These are phyloP conservation scores for Pseudopodoces humilis DNA, from an alignment of 2,113 vertebrate species.

Conservation along the genomic window DNA sequence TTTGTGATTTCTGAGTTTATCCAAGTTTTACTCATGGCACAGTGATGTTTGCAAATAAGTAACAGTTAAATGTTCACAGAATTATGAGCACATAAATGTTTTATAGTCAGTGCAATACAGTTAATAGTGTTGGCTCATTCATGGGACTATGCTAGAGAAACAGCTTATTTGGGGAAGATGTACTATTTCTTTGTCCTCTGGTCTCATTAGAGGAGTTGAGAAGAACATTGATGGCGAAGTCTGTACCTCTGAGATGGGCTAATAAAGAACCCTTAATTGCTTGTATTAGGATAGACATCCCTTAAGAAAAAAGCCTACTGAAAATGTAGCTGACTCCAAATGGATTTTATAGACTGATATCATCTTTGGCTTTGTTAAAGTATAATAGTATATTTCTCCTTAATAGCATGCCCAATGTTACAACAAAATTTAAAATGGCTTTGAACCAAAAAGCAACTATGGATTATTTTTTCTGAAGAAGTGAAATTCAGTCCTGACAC, in stretches of 20 bases:
- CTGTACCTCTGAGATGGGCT: not conserved
- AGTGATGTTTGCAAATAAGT: not conserved
- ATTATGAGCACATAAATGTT: not conserved
- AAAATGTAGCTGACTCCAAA: slow-evolving; percentile 30
- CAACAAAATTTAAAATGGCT: not conserved
- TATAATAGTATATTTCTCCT: not conserved
- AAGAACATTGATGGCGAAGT: not conserved
- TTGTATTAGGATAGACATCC: not conserved
- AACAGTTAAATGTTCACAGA: not conserved
- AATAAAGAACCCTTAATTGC: slow-evolving; percentile 22
- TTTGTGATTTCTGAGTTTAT: not conserved
- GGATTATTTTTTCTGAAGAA: not conserved
- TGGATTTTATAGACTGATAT: slow-evolving; percentile 13
- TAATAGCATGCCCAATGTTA: not conserved
- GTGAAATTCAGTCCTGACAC: not conserved
- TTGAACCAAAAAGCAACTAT: slow-evolving; percentile 10
- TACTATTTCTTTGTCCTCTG: not conserved
- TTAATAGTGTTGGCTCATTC: not conserved
- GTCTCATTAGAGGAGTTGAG: not conserved
- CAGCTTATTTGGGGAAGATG: not conserved
- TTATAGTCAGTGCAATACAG: not conserved
- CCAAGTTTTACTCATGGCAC: rapidly evolving
- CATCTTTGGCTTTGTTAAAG: slow-evolving; percentile 31
- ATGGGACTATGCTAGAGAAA: not conserved
- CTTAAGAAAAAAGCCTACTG: slow-evolving; percentile 17